These are phyloP conservation scores for Condylostylus longicornis DNA, from an alignment of 1,140 invertebrate genomes.

Conservation along the genomic window DNA sequence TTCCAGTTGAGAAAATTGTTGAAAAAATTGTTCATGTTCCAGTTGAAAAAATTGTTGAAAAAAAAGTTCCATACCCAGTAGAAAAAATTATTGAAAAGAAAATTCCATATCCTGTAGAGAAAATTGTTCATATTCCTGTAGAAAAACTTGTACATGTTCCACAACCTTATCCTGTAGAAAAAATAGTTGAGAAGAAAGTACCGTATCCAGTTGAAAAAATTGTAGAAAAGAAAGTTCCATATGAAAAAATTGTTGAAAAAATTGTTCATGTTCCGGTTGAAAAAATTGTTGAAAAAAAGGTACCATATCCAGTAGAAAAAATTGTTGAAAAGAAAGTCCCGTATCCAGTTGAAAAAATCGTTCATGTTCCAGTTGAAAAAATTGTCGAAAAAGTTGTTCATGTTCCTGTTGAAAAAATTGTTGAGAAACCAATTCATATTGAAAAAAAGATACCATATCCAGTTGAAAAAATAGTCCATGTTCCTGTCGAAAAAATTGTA, in stretches of 20 bases:
- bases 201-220: constrained; percentile 31
- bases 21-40: constrained; percentile 31
- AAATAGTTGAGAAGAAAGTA: constrained; percentile 21
- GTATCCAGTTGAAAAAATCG: constrained; percentile 42
- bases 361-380: constrained; percentile 40
- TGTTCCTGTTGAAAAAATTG: constrained; percentile 40
- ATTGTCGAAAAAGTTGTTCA: constrained; percentile 39
- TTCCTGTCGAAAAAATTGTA: constrained; percentile 21
- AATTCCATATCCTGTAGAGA: constrained; percentile 30
- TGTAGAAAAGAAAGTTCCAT: constrained; percentile 42
- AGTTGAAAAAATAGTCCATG: constrained; percentile 39
- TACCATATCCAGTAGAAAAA: constrained; percentile 26
- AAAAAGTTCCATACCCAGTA: constrained; percentile 34
- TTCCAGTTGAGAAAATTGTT: constrained; percentile 28
- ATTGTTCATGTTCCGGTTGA: constrained; percentile 40
- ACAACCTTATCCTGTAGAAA: constrained; percentile 23
- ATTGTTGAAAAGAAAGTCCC: constrained; percentile 25
- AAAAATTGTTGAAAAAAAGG: constrained; percentile 35
- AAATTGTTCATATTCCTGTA: constrained; percentile 44
- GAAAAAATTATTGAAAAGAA: constrained; percentile 38
- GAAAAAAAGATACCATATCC: constrained; percentile 35
- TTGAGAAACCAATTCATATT: constrained; percentile 36
- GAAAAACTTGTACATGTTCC: constrained; percentile 29
- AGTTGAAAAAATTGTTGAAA: constrained; percentile 32
- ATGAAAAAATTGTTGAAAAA: constrained; percentile 42